Percentiles rank a stretch among this genome's conserved stretches.
phyloP scores from a whole-genome alignment of 2,797 vertebrate species.

The Helarctos malayanus region DNA sequence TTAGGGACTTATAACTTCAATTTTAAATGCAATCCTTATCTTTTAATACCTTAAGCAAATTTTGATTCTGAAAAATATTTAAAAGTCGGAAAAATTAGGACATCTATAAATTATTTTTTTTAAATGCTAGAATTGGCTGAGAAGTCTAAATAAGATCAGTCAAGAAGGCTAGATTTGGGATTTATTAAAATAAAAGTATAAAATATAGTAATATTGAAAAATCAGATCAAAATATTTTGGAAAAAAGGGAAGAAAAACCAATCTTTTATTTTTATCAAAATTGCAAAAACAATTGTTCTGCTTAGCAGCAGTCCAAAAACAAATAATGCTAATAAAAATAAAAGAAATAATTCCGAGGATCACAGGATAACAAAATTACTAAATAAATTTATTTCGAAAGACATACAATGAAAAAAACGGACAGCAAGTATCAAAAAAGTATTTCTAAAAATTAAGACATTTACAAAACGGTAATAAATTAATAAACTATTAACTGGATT shows the following conservation, averaged over 20 bases:
- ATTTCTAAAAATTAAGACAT: conserved; percentile 71
- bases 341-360: conserved; percentile 26
- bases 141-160: conserved; percentile 28
- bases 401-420: conserved; percentile 51
- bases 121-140: conserved; percentile 36
- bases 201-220: conserved; percentile 60
- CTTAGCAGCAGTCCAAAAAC: conserved; percentile 6
- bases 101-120: conserved; percentile 1
- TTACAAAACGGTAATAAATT: conserved; percentile 67
- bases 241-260: neutral
- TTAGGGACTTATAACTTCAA: conserved; percentile 55
- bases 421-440: conserved; percentile 35
- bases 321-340: conserved; percentile 51
- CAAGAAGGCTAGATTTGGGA: conserved; percentile 28
- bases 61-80: conserved; percentile 66
- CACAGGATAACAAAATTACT: conserved; percentile 56
- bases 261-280: conserved; percentile 48
- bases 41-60: conserved; percentile 48
- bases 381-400: conserved; percentile 35
- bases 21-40: conserved; percentile 53
- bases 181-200: conserved; percentile 53
- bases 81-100: conserved; percentile 55
- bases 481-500: conserved; percentile 62
- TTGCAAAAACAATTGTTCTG: conserved; percentile 52
- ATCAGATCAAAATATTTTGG: neutral